Base-by-base conservation (phyloP, 2,797 vertebrate species). In the Hoplostethus atlanticus region DNA sequence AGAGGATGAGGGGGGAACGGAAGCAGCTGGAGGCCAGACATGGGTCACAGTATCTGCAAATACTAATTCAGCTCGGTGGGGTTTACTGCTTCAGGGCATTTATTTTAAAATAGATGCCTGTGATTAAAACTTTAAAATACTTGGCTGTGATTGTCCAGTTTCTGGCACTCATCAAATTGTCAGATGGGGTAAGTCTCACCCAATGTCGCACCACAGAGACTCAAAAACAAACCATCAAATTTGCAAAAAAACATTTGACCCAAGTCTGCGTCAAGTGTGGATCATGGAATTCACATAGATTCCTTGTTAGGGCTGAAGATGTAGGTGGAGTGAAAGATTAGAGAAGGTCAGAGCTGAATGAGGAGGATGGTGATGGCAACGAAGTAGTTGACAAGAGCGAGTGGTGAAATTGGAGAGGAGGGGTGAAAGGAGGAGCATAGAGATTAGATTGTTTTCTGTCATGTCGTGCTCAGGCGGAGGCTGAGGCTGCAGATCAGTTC, bases 401-500 rank as follows among this genome's bases (percentile, higher is more conserved):
- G 60, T 83, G 81, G 51, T 60, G 70, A 83, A 84, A 85, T 84
- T 64, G 73, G 75, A 85, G 84, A 85, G 62, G 65, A 74, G 76
- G 59, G 48, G 38, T 65, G 69, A 80, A 71, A 71, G 68, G 64
- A 73, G 55, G 58, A 53, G 16, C 42, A 66, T 38, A 56, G 69
- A 82, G 84, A 79, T 83, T 72, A 83, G 78, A 84, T 90, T 84
- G 36, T 57, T 84, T 79, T 76, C 71, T 54, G 70, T 80, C 84
- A 48, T 73, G 80, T 78, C 78, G 80, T 74, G 86, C 75, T 76
- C 64, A 54, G 81, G 70, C 72, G 50, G 67, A 73, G 51, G 66
- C 79, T 63, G 64, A 11, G 2, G 84, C 83, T 89, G 84, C 86
- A 83, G 89, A 75, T 92, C 92, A 87, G 21, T 54, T 74, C 68